Percentiles rank a stretch among this genome's conserved stretches.
Evolutionary conservation across 2,797 vertebrate genomes (phyloP).

Genomic region (Sebastes matsubarae): DNA sequence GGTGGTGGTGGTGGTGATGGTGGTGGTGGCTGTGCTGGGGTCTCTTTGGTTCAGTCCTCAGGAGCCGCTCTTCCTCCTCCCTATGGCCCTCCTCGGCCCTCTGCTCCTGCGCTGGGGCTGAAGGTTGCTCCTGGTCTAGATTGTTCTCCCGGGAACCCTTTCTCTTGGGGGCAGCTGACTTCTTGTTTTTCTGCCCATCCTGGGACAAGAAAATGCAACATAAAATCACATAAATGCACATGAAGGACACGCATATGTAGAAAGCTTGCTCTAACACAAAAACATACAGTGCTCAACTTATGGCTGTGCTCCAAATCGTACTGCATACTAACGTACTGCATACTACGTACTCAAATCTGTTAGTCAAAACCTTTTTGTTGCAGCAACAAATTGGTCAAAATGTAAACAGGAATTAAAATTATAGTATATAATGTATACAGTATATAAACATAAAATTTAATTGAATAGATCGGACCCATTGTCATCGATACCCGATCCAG

Average conservation of each 20-base stretch:
- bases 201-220: conserved; percentile 22
- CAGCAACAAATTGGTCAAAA: too few species aligned
- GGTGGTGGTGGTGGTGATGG: conserved; percentile 86
- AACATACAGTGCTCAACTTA: background rate
- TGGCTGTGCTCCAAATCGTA: background rate
- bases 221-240: background rate
- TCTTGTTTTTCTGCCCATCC: conserved; percentile 80
- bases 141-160: conserved; percentile 79
- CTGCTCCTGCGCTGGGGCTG: conserved; percentile 63
- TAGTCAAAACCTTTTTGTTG: too few species aligned
- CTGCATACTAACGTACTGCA: background rate
- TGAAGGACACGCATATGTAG: background rate
- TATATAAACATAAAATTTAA: too few species aligned
- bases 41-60: conserved; percentile 79
- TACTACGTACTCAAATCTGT: too few species aligned
- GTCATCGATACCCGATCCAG: too few species aligned
- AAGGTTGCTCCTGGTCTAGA: conserved; percentile 58
- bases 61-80: conserved; percentile 73
- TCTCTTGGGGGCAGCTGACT: conserved; percentile 69
- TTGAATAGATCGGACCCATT: too few species aligned
- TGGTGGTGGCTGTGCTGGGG: conserved; percentile 81
- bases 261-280: background rate
- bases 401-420: too few species aligned
- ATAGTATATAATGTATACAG: too few species aligned
- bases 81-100: conserved; percentile 58